A percentile compares a stretch with the other conserved stretches of the same genome.
Conservation (phyloP, 2,113 vertebrate species). For the Perca fluviatilis region DNA sequence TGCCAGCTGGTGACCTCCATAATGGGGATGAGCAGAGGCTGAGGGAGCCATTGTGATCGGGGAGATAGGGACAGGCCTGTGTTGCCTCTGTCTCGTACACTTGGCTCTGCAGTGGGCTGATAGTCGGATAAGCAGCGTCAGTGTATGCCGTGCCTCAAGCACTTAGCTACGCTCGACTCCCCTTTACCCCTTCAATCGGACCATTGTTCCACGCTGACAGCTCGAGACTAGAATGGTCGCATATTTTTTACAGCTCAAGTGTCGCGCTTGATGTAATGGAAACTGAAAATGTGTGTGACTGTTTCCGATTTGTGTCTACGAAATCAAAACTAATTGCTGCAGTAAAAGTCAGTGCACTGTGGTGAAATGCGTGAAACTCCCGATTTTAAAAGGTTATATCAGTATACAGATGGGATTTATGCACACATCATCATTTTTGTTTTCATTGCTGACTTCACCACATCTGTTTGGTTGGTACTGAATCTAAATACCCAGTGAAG, state of each 20-base stretch:
- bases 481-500: slow-evolving; percentile 32
- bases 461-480: slow-evolving; percentile 24
- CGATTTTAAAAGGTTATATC: not conserved
- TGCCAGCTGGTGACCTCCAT: slow-evolving; percentile 78
- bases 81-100: slow-evolving; percentile 35
- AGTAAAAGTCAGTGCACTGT: not conserved
- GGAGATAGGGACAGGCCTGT: slow-evolving; percentile 55
- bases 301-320: not conserved
- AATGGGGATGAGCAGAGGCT: slow-evolving; percentile 33
- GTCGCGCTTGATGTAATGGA: not conserved
- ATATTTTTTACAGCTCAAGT: slow-evolving; percentile 24
- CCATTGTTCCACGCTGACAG: slow-evolving; percentile 54
- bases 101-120: slow-evolving; percentile 40
- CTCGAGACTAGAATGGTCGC: slow-evolving; percentile 9
- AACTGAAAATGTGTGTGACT: not conserved
- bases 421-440: slow-evolving; percentile 11
- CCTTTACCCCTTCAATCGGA: slow-evolving; percentile 45
- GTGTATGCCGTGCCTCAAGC: slow-evolving; percentile 35
- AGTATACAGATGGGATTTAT: not conserved
- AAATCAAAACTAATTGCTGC: not conserved
- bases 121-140: slow-evolving; percentile 44
- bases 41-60: slow-evolving; percentile 60
- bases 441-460: slow-evolving; percentile 6
- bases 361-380: not conserved
- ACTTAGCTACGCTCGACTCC: slow-evolving; percentile 17